Conservation (phyloP, 2,888 invertebrate genomes). For the Sussaba pulchella region DNA sequence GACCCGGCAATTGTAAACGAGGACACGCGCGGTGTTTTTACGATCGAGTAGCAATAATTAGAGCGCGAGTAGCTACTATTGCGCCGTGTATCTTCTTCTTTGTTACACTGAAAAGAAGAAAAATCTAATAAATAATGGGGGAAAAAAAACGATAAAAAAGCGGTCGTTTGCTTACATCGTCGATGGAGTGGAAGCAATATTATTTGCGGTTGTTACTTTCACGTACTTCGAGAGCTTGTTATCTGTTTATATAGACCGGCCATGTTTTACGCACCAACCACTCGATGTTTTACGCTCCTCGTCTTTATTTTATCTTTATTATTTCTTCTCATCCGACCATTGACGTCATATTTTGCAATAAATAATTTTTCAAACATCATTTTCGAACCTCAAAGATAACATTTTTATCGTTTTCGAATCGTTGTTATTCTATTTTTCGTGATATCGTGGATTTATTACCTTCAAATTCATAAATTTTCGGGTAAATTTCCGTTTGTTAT, state of each 20-base stretch:
- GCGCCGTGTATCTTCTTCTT: background rate
- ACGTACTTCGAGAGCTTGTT: background rate
- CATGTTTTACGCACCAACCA: background rate
- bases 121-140: background rate
- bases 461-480: no score
- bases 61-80: slow-evolving; percentile 15
- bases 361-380: no score
- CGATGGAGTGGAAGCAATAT: background rate
- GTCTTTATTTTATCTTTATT: background rate
- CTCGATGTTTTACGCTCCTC: background rate
- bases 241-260: slow-evolving; percentile 8
- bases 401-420: no score
- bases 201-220: background rate
- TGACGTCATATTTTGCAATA: no score
- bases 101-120: background rate
- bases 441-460: no score
- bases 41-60: slow-evolving; percentile 29
- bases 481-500: background rate
- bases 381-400: no score
- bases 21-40: slow-evolving; percentile 24
- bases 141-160: background rate
- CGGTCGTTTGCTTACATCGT: background rate
- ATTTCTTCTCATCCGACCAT: no score
- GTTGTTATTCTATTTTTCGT: no score
- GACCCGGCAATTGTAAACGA: background rate